phyloP scores from a whole-genome alignment of 2,888 invertebrate genomes.

The Halictus quadricinctus region DNA sequence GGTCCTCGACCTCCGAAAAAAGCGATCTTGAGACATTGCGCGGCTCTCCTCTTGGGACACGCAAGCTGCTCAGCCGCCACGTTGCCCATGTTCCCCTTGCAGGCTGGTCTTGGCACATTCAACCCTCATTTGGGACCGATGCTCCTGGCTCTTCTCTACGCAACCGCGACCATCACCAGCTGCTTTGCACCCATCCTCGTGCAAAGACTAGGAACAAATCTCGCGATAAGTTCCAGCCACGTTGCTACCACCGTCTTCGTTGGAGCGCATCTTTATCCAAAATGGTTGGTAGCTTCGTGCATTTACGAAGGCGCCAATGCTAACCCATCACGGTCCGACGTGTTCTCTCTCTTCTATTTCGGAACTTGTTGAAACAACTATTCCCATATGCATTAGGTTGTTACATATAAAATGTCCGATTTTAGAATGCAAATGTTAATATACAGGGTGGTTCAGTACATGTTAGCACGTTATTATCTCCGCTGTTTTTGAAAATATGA shows the following conservation, averaged over 20 bases:
- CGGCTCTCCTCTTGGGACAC: conserved; percentile 83
- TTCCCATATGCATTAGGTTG: too few relatives aligned
- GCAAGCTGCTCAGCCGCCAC: conserved; percentile 87
- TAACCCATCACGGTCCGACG: too few relatives aligned
- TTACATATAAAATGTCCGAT: too few relatives aligned
- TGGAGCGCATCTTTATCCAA: conserved; percentile 77
- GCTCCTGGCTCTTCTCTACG: conserved; percentile 78
- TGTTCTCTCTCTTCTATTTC: too few relatives aligned
- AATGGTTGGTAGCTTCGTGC: conserved; percentile 59
- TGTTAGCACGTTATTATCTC: too few relatives aligned
- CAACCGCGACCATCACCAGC: conserved; percentile 74
- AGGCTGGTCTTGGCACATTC: conserved; percentile 82
- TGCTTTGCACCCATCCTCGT: conserved; percentile 83
- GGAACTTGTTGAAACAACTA: too few relatives aligned
- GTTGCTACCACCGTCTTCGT: conserved; percentile 78
- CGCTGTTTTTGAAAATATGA: too few relatives aligned
- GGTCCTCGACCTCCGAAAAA: conserved; percentile 78
- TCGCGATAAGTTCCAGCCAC: conserved; percentile 80
- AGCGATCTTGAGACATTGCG: conserved; percentile 79
- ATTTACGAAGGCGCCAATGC: too few relatives aligned
- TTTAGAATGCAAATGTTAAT: too few relatives aligned
- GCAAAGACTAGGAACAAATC: conserved; percentile 83
- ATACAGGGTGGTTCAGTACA: too few relatives aligned
- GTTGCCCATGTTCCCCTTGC: conserved; percentile 85
- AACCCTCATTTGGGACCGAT: conserved; percentile 82